Evolutionary conservation across 2,113 vertebrate species (phyloP), one percentile per base, ranked within the genome.

Genomic region (Verasper variegatus): DNA sequence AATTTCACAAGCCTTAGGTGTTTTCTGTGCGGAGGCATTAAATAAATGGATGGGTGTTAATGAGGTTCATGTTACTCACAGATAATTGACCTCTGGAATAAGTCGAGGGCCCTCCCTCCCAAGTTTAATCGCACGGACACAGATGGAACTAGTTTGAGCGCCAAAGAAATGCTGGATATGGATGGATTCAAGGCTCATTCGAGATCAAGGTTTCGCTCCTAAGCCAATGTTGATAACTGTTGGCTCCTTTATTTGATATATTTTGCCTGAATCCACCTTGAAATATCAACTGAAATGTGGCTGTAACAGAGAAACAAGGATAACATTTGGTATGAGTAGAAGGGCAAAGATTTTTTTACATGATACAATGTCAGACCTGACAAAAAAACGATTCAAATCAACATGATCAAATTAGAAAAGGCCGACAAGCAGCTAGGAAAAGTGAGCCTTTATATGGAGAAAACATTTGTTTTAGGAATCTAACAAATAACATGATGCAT

Each of bases 91-190:
- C 68, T 17, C 56, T 72, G 69, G 65, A 80, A 23, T 23, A 4
- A 24, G 27, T 9, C 21, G 21, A 80, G 67, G 12, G 1, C 52
- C 2, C 52, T 8, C 35, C 35, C 5, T 1, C 60, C 45, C 5
- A 57, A 69, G 42, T 73, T 23, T 31, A 37, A 63, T 40, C 27
- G 18, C 70, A 52, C 31, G 71, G 71, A 73, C 63, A 82, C 78
- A 89, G 68, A 88, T 88, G 82, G 87, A 88, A 74, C 55, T 71
- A 63, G 63, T 88, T 88, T 83, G 58, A 78, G 56, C 20, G 6
- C 27, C 67, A 59, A 15, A 82, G 61, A 80, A 77, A 82, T 49
- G 70, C 81, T 78, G 79, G 75, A 90, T 79, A 81, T 66, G 15
- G 66, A 83, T 69, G 71, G 58, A 61, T 75, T 88, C 66, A 76